phyloP scores from a whole-genome alignment of 1,140 invertebrate genomes.

The Neodiprion lecontei region DNA sequence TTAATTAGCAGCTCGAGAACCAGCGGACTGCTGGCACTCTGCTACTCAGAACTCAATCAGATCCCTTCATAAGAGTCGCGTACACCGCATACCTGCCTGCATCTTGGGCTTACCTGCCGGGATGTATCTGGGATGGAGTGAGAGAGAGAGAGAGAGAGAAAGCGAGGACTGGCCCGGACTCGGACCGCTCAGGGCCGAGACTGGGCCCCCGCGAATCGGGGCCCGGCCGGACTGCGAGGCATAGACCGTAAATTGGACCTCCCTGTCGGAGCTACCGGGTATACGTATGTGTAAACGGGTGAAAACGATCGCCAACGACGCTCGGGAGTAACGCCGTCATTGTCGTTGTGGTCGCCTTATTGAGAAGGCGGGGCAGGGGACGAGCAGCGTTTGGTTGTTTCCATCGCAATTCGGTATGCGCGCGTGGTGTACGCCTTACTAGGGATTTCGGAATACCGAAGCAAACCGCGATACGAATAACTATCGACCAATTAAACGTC shows the following conservation, averaged over 20 bases:
- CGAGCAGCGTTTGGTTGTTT: too few relatives aligned
- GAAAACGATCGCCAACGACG: too few relatives aligned
- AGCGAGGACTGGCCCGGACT: too few relatives aligned
- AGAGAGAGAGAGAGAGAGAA: too few relatives aligned
- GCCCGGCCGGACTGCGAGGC: background rate
- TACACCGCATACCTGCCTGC: conserved; percentile 24
- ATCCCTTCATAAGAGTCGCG: conserved; percentile 58
- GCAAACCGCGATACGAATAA: background rate
- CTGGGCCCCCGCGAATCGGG: background rate
- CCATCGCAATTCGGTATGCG: too few relatives aligned
- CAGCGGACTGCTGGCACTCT: conserved; percentile 28
- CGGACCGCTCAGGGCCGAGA: too few relatives aligned
- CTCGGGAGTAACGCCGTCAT: too few relatives aligned
- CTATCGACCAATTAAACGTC: background rate
- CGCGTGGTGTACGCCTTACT: background rate
- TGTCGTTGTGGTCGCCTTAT: too few relatives aligned
- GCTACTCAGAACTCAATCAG: conserved; percentile 63
- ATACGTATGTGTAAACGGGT: too few relatives aligned
- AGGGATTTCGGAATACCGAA: background rate
- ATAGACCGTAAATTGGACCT: background rate
- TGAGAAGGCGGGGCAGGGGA: too few relatives aligned
- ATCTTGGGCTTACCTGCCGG: too few relatives aligned
- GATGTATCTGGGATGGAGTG: too few relatives aligned
- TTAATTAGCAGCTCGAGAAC: conserved; percentile 60
- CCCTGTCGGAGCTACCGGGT: background rate